These are phyloP conservation scores for Parazoanthus atlanticus DNA, from an alignment of 92 coral and sea anemone genomes.

Conservation along the genomic window DNA sequence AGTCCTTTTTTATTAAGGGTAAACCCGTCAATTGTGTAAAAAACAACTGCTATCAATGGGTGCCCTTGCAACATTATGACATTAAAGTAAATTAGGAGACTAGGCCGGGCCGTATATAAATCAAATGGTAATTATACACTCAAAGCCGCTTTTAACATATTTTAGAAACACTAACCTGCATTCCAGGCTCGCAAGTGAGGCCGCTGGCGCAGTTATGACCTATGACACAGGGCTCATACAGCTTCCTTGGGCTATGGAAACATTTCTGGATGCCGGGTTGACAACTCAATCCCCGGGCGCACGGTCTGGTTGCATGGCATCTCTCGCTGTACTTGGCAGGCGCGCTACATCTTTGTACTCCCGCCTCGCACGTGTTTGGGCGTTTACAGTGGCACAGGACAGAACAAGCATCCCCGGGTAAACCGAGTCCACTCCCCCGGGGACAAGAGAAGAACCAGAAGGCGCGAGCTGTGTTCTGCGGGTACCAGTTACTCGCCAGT, in stretches of 20 bases:
- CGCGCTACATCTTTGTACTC: slow-evolving; percentile 78
- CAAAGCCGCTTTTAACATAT: too few species aligned
- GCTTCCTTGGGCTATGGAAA: slow-evolving; percentile 83
- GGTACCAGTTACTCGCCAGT: slow-evolving; percentile 18
- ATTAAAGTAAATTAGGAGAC: too few species aligned
- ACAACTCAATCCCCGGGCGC: slow-evolving; percentile 84
- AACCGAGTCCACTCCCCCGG: slow-evolving; percentile 88
- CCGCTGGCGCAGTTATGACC: slow-evolving; percentile 84
- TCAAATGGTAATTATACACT: too few species aligned
- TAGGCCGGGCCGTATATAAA: too few species aligned
- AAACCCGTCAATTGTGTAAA: too few species aligned
- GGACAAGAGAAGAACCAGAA: slow-evolving; percentile 95
- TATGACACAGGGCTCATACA: slow-evolving; percentile 89
- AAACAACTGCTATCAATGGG: too few species aligned
- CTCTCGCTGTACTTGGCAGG: slow-evolving; percentile 75
- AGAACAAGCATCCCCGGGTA: slow-evolving; percentile 88
- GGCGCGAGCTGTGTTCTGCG: slow-evolving; percentile 16
- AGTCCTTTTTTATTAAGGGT: too few species aligned
- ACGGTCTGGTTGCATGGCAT: slow-evolving; percentile 93
- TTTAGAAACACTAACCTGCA: slow-evolving; percentile 58
- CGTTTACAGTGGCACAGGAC: slow-evolving; percentile 87
- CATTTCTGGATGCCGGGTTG: slow-evolving; percentile 99
- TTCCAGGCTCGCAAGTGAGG: slow-evolving; percentile 94
- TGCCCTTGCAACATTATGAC: too few species aligned
- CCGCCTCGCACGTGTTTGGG: slow-evolving; percentile 91